phyloP scores from a whole-genome alignment of 2,888 invertebrate species.

The Lasioglossum lativentre region DNA sequence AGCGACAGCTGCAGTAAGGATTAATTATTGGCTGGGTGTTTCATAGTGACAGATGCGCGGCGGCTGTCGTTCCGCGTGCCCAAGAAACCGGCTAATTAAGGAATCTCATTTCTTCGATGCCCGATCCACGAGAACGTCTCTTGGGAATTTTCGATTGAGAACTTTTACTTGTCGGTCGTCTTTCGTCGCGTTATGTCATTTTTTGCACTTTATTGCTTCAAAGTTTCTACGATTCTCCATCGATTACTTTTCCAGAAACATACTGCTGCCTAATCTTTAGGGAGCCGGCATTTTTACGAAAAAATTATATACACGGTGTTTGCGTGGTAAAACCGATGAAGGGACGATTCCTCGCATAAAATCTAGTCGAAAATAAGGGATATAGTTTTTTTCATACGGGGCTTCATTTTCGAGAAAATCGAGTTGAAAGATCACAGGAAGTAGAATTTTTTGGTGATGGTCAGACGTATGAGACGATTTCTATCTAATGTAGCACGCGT shows the following conservation, averaged over 20 bases:
- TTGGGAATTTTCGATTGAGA: not conserved
- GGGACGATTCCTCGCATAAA: too few relatives aligned
- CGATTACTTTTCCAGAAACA: not conserved
- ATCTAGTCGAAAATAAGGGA: too few relatives aligned
- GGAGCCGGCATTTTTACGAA: too few relatives aligned
- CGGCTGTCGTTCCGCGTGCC: not conserved
- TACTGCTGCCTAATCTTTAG: too few relatives aligned
- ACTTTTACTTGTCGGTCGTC: not conserved
- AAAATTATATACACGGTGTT: too few relatives aligned
- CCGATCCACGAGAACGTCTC: not conserved
- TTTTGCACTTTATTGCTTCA: not conserved
- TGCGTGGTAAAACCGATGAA: too few relatives aligned
- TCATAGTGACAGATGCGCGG: not conserved
- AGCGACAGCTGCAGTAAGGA: not conserved
- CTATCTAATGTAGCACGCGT: too few relatives aligned
- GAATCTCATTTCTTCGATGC: not conserved
- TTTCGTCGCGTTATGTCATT: not conserved
- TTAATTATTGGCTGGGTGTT: conserved; percentile 2
- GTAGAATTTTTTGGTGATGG: too few relatives aligned
- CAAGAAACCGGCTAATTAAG: not conserved
- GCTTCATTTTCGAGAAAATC: too few relatives aligned
- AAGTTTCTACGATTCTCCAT: not conserved
- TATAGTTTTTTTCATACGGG: too few relatives aligned
- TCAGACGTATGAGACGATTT: too few relatives aligned
- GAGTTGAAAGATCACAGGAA: too few relatives aligned